A percentile compares a stretch with the other conserved stretches of the same genome.
phyloP scores from a whole-genome alignment of 2,113 vertebrate species.

The Percina caprodes region DNA sequence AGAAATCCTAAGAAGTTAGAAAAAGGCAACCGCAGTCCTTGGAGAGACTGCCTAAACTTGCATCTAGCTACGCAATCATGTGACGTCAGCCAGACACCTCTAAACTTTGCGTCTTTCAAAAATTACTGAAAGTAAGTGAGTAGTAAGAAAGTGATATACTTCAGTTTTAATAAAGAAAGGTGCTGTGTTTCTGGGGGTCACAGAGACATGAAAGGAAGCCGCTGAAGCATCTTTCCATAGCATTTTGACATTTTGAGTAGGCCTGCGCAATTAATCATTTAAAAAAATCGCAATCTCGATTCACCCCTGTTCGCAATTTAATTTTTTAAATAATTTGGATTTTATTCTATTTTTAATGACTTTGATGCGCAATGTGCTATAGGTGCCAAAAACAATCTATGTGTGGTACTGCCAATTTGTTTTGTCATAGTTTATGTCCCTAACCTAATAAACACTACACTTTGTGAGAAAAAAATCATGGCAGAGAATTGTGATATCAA shows the following conservation, averaged over 20 bases:
- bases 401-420: no score
- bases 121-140: slow-evolving; percentile 26
- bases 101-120: slow-evolving; percentile 52
- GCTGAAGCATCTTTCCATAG: slow-evolving; percentile 27
- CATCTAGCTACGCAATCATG: slow-evolving; percentile 35
- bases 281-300: no score
- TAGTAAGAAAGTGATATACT: slow-evolving; percentile 50
- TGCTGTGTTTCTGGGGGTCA: slow-evolving; percentile 14
- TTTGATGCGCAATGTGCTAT: no score
- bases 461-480: no score
- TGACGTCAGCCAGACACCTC: slow-evolving; percentile 59
- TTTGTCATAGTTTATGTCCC: no score
- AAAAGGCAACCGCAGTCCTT: slow-evolving; percentile 37
- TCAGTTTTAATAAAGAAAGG: slow-evolving; percentile 54
- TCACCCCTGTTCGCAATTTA: no score
- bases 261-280: no score
- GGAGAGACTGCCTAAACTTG: slow-evolving; percentile 41
- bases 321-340: no score
- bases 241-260: slow-evolving; percentile 37
- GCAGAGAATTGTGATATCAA: no score
- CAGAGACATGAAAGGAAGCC: slow-evolving; percentile 34
- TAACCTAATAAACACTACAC: no score
- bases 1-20: slow-evolving; percentile 45
- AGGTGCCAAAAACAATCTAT: no score
- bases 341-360: no score